phyloP scores from a whole-genome alignment of 2,113 vertebrate species.

The Phalacrocorax carbo region DNA sequence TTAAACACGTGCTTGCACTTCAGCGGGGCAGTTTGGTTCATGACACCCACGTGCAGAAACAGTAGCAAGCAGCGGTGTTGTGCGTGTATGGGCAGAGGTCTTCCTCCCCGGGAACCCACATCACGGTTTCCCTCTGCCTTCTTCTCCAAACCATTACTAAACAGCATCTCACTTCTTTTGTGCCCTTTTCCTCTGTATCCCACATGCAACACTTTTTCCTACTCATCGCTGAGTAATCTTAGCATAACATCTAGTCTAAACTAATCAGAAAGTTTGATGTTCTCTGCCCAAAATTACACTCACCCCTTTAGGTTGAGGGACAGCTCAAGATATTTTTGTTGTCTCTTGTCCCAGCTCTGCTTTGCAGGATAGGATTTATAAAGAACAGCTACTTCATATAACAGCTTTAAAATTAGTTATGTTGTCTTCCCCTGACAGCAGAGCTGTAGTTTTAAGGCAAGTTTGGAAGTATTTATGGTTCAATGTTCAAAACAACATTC shows the following conservation, averaged over 20 bases:
- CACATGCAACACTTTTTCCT: background rate
- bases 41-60: background rate
- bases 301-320: background rate
- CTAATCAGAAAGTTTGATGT: conserved; percentile 25
- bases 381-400: background rate
- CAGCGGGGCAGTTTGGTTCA: background rate
- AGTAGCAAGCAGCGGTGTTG: background rate
- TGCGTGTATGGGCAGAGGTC: background rate
- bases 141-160: background rate
- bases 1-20: background rate
- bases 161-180: conserved; percentile 3
- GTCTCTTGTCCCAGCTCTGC: background rate
- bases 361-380: background rate
- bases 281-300: conserved; percentile 36
- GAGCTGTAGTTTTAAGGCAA: background rate
- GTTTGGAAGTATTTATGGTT: background rate
- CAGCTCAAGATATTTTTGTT: background rate
- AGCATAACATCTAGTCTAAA: conserved; percentile 24
- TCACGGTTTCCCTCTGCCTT: background rate
- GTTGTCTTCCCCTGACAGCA: background rate
- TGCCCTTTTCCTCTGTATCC: background rate
- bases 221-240: conserved; percentile 36
- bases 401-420: background rate
- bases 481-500: background rate
- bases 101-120: background rate